Evolutionary conservation across 1,140 invertebrate genomes (phyloP), one percentile per base, ranked within the genome.

Genomic region (Macrocentrus cingulum): DNA sequence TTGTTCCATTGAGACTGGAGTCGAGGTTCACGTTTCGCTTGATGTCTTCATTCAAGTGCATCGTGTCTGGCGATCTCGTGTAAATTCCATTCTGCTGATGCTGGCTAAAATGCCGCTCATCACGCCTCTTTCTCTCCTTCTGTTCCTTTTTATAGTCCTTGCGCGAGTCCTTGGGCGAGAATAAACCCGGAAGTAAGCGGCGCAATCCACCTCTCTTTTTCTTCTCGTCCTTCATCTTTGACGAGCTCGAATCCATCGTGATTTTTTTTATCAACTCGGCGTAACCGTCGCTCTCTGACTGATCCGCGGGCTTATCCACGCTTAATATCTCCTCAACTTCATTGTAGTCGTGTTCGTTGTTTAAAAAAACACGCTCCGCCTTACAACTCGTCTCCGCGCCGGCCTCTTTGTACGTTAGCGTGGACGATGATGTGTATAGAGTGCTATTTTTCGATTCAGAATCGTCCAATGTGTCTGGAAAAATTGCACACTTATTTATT

Each of bases 31-130:
- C 75, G 29, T 78, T 78, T n/a, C 72, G 67, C 39, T 67, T 73
- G 4, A 78, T 77, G 15, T 78, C 76, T 29, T 78, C 76, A 48
- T 77, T 77, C 22, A 77, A 51, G 36, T 78, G 76, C 73, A 77
- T 72, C 22, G 74, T 72, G 39, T 78, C 76, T n/a, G 73, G 69
- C 0, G 74, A 78, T 36, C 72, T 66, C 0, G 72, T 74, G 25
- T 77, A 78, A 59, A 76, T 74, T 0, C 76, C 76, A 61, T 77
- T 78, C 42, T 78, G 72, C 20, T 77, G 76, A 44, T 78, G 72
- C 13, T 74, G 69, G 32, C 64, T 68, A 18, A 76, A 75, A 29
- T 76, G 68, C 18, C 69, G 60, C 2, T 78, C 74, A 23, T 77
- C 74, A 1, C 71, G 67, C 16, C 64, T 69, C 32, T 65, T 71